A percentile compares a stretch with the other conserved stretches of the same genome.
phyloP scores from a whole-genome alignment of 2,888 invertebrate genomes.

The Kuschelorhynchus macadamiae region DNA sequence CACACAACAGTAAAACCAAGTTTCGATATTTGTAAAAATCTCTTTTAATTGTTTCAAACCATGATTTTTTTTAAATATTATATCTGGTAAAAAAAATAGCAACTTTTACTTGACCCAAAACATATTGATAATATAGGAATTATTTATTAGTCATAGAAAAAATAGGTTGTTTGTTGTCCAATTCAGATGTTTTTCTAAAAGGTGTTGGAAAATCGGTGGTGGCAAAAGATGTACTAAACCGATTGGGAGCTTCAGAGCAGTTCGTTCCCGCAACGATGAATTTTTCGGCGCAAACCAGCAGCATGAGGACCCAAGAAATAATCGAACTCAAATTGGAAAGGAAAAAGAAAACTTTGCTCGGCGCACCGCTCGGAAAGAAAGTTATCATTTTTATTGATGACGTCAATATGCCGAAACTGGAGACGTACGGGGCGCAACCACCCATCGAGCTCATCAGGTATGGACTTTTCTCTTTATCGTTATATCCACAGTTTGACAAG shows the following conservation, averaged over 20 bases:
- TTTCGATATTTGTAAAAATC: too few species aligned
- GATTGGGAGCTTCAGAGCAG: conserved; percentile 73
- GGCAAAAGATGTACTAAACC: conserved; percentile 81
- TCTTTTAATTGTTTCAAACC: too few species aligned
- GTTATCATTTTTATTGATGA: conserved; percentile 91
- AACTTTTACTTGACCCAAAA: too few species aligned
- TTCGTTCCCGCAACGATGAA: conserved; percentile 86
- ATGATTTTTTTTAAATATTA: too few species aligned
- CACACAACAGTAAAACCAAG: too few species aligned
- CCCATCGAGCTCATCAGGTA: conserved; percentile 90
- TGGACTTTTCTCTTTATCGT: not conserved
- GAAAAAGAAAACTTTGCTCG: conserved; percentile 82
- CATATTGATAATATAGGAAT: too few species aligned
- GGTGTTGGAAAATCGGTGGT: conserved; percentile 93
- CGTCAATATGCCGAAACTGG: conserved; percentile 91
- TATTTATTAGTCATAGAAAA: too few species aligned
- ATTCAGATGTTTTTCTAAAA: too few species aligned
- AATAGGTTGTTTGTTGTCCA: too few species aligned
- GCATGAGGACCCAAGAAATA: conserved; percentile 86
- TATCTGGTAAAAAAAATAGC: too few species aligned
- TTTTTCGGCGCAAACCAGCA: conserved; percentile 94
- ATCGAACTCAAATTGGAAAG: conserved; percentile 89
- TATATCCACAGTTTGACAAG: too few species aligned
- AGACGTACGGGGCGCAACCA: conserved; percentile 92
- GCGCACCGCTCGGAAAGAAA: conserved; percentile 87